Conservation (phyloP, 2,797 vertebrate species). For the Netta rufina region DNA sequence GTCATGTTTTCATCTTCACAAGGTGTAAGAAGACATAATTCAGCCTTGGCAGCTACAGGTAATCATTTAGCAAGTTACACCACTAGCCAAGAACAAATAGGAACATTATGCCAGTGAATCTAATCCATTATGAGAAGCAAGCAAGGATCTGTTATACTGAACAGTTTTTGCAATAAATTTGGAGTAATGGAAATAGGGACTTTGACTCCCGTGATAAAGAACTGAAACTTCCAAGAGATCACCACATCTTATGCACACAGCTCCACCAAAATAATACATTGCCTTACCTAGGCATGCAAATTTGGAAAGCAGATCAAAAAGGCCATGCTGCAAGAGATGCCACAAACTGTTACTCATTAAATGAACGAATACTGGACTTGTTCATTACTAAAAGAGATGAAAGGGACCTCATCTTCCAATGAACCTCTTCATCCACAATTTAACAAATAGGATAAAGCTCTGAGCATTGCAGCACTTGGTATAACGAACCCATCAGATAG, state of each 20-base stretch:
- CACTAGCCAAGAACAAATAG: conserved; percentile 42
- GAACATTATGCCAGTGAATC: neutral
- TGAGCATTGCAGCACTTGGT: neutral
- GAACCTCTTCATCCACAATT: neutral
- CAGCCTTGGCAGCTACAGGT: conserved; percentile 41
- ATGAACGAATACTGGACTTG: neutral
- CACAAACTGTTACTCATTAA: neutral
- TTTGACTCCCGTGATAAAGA: neutral
- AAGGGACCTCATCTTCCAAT: neutral
- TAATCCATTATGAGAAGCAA: neutral
- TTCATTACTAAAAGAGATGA: neutral
- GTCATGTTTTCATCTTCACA: conserved; percentile 15
- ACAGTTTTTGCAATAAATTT: conserved; percentile 17
- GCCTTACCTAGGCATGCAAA: neutral
- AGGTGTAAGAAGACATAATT: conserved; percentile 17
- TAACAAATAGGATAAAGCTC: conserved; percentile 1
- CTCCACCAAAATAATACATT: neutral
- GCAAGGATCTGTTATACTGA: neutral
- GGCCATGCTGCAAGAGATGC: neutral
- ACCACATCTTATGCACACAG: neutral
- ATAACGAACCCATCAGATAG: conserved; percentile 35
- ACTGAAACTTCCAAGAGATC: neutral
- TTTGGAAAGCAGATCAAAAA: neutral
- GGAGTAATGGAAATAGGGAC: neutral
- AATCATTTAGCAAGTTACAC: conserved; percentile 36